These are phyloP conservation scores for Pachyrhynchus sulphureomaculatus DNA, from an alignment of 1,140 invertebrate genomes.

Conservation along the genomic window DNA sequence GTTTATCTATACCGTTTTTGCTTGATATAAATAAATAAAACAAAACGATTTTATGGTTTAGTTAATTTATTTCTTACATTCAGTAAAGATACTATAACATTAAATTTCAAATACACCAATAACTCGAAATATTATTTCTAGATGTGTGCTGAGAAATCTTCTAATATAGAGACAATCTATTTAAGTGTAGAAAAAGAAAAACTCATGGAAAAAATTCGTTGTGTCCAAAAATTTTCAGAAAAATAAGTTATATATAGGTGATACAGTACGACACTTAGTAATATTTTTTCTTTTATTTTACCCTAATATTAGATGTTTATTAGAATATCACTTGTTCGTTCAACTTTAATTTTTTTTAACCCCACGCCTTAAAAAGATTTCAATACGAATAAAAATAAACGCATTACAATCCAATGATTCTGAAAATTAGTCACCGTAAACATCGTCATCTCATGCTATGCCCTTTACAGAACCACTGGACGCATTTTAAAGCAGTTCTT, in stretches of 20 bases:
- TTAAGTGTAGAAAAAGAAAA: slow-evolving; percentile 32
- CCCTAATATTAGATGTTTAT: slow-evolving; percentile 29
- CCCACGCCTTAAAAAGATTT: no score
- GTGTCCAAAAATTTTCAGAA: slow-evolving; percentile 17
- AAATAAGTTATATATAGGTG: slow-evolving; percentile 18
- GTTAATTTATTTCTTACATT: slow-evolving; percentile 39
- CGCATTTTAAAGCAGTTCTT: no score
- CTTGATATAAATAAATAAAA: no score
- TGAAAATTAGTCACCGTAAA: no score
- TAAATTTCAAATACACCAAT: slow-evolving; percentile 47
- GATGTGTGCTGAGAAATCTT: slow-evolving; percentile 35
- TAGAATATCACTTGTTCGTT: no score
- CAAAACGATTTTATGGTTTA: slow-evolving; percentile 1
- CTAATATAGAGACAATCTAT: slow-evolving; percentile 26
- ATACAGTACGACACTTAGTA: slow-evolving; percentile 28
- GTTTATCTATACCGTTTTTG: no score
- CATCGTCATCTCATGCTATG: no score
- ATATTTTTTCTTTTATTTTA: slow-evolving; percentile 25
- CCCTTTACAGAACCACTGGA: no score
- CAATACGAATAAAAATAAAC: no score
- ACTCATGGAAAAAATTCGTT: slow-evolving; percentile 16
- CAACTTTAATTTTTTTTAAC: no score
- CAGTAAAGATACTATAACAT: slow-evolving; percentile 46
- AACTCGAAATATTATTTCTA: slow-evolving; percentile 44
- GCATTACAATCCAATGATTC: no score